Base-by-base conservation (phyloP, 2,888 invertebrate species). In the Phalera bucephala region DNA sequence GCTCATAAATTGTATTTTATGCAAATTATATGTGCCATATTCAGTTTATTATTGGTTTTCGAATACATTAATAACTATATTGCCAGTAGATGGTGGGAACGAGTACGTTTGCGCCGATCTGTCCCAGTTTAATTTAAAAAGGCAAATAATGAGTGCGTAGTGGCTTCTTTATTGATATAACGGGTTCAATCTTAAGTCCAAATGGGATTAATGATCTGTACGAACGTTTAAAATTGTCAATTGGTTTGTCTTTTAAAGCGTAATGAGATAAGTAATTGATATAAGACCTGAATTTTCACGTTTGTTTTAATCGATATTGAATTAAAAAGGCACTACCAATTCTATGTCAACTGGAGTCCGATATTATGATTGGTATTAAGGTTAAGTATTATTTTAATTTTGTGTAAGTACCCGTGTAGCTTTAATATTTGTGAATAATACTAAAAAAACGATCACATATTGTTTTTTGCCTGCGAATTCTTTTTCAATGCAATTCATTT, bases 91-190 rank as follows among this genome's bases (percentile, higher is more conserved):
- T 63, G 47, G 53, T 71, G 66, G 56, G 65, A 72, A 70, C 64
- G 33, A 57, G 45, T 52, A 59, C 40, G 50, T 51, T 41, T 36
- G 35, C 25, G 39, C 42, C 45, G 49, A 49, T 61, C 59, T 55
- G 67, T 66, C 53, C 64, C 49, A 66, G 62, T 72, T 79, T 70
- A 71, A 74, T 68, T 74, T 75, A 59, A 73, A 76, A 74, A 50
- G 19, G 70, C 68, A 75, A 80, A 80, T 72, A 76, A 66, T 70
- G 64, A 12, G 28, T 14, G 14, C 11, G 28, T 26, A 33, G 52
- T 40, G 47, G 54, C 51, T 57, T 52, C 43, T n/a, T 65, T 71
- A 65, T 77, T 73, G 62, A 61, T 56, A 58, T 73, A 76, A 73
- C 72, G 74, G 69, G 58, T 66, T 62, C 56, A 48, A 63, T 61